A percentile compares a stretch with the other conserved stretches of the same genome.
These are phyloP conservation scores for Myopa tessellatipennis DNA, from an alignment of 2,888 invertebrate species.

Conservation along the genomic window DNA sequence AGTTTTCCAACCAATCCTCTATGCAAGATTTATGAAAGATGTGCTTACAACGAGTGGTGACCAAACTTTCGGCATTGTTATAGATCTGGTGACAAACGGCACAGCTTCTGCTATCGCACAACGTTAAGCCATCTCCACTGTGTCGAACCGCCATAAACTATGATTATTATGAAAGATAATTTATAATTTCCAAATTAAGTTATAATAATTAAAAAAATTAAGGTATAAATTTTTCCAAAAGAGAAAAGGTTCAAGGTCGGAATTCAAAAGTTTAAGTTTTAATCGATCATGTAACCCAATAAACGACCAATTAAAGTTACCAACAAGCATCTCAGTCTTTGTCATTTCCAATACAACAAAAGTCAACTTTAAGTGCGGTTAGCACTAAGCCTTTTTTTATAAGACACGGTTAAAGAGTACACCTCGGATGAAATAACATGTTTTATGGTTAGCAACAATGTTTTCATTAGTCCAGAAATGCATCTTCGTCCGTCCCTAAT, in stretches of 20 bases:
- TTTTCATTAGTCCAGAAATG: too few relatives aligned
- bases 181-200: background rate
- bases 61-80: background rate
- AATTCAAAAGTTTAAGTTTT: background rate
- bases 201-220: background rate
- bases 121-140: background rate
- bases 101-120: background rate
- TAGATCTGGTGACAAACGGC: background rate
- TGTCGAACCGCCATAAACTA: conserved; percentile 17
- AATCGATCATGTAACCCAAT: too few relatives aligned
- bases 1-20: background rate
- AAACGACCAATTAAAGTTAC: too few relatives aligned
- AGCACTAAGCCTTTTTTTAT: too few relatives aligned
- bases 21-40: conserved; percentile 22
- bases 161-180: background rate
- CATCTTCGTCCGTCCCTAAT: too few relatives aligned
- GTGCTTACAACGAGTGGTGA: conserved; percentile 13
- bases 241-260: background rate
- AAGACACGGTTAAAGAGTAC: too few relatives aligned
- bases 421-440: too few relatives aligned
- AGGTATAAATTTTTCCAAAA: background rate
- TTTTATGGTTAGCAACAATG: too few relatives aligned
- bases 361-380: too few relatives aligned
- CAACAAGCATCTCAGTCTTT: too few relatives aligned
- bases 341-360: too few relatives aligned